phyloP scores from a whole-genome alignment of 2,113 vertebrate species.

The Xyliphius kryptos region DNA sequence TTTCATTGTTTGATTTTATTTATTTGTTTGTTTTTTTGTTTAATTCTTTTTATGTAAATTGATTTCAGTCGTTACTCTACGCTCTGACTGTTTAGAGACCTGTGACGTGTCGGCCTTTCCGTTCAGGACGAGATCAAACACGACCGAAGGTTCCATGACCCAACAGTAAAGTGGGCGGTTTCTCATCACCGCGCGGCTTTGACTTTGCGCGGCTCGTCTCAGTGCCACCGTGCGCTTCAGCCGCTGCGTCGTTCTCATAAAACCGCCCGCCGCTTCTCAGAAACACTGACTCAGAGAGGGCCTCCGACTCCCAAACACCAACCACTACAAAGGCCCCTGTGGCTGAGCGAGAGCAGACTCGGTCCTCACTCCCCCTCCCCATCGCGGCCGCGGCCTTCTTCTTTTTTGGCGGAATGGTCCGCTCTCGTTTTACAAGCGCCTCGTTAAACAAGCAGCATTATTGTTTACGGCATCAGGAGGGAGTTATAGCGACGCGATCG shows the following conservation, averaged over 20 bases:
- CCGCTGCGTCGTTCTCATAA: background rate
- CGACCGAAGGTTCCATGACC: too few species aligned
- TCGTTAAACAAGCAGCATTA: conserved; percentile 31
- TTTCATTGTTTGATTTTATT: too few species aligned
- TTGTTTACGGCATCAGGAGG: conserved; percentile 37
- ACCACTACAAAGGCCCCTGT: conserved; percentile 25
- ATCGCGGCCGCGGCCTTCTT: too few species aligned
- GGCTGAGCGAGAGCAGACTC: background rate
- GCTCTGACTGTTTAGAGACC: too few species aligned
- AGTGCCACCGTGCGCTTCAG: too few species aligned
- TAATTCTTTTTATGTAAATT: too few species aligned
- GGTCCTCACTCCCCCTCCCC: background rate
- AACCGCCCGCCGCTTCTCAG: conserved; percentile 10
- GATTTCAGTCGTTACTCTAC: too few species aligned
- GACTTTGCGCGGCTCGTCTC: background rate
- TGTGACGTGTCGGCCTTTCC: too few species aligned
- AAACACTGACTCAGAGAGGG: conserved; percentile 23
- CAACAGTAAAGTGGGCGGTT: too few species aligned
- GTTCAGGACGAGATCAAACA: too few species aligned
- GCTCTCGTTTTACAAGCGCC: conserved; percentile 29
- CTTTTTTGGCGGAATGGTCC: background rate
- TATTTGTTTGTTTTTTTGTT: too few species aligned
- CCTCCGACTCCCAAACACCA: conserved; percentile 18
- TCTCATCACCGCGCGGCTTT: too few species aligned
- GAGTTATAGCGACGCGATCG: conserved; percentile 28